Evolutionary conservation across 2,113 vertebrate genomes (phyloP).

Genomic region (Leptocoma aspasia): DNA sequence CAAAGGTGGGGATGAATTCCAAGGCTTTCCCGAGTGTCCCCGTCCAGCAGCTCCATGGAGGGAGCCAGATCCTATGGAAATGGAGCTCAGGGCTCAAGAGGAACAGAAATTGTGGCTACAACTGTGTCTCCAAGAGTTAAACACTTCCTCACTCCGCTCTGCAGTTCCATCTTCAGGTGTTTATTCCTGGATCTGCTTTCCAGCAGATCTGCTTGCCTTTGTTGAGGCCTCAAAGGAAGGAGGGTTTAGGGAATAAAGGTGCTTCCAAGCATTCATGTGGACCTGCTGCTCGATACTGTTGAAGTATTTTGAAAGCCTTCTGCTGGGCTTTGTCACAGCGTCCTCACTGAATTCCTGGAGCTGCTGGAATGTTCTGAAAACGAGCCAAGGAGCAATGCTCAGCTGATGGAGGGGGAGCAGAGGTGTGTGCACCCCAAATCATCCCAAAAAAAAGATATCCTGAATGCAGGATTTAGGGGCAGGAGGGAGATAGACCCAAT

Average conservation of each 20-base stretch:
- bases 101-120: background rate
- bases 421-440: background rate
- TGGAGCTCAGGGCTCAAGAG: background rate
- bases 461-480: background rate
- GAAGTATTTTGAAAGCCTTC: background rate
- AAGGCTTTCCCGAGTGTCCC: fast-evolving
- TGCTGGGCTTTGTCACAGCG: background rate
- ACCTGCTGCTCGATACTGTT: background rate
- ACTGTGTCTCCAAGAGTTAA: background rate
- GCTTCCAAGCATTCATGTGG: background rate
- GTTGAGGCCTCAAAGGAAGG: background rate
- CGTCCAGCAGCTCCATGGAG: fast-evolving
- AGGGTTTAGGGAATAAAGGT: background rate
- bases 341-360: background rate
- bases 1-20: background rate
- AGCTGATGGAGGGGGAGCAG: background rate
- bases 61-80: background rate
- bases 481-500: fast-evolving
- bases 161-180: background rate
- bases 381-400: background rate
- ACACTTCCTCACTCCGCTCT: fast-evolving
- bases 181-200: background rate
- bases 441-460: background rate
- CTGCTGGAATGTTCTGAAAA: background rate
- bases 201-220: no score